Conservation (phyloP, 2,888 invertebrate species). For the Ophioninae sp. region DNA sequence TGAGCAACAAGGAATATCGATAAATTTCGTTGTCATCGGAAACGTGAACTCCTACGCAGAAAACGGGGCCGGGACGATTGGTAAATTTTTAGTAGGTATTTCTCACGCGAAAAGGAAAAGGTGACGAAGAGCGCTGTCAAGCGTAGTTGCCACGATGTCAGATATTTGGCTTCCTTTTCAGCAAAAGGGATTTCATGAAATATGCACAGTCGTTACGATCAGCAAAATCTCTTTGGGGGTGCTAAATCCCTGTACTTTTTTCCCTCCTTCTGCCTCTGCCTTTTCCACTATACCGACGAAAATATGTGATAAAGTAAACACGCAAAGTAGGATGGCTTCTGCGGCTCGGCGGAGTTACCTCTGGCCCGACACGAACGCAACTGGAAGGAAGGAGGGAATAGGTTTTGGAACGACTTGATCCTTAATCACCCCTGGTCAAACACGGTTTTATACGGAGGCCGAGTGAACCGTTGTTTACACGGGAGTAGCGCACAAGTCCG, state of each 20-base stretch:
- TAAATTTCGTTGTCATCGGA: not conserved
- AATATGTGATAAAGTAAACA: conserved; percentile 26
- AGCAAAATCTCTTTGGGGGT: conserved; percentile 29
- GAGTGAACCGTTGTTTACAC: conserved; percentile 67
- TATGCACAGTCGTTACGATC: conserved; percentile 41
- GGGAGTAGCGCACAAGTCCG: conserved; percentile 27
- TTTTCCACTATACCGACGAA: not conserved
- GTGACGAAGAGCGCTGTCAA: not conserved
- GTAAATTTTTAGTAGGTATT: not conserved
- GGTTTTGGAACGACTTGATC: conserved; percentile 44
- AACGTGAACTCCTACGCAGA: not conserved
- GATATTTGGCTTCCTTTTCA: conserved; percentile 48
- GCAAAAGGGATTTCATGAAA: conserved; percentile 51
- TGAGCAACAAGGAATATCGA: not conserved
- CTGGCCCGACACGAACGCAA: not conserved
- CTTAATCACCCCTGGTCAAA: conserved; percentile 49
- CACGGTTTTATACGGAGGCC: conserved; percentile 58
- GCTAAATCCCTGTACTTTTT: conserved; percentile 20
- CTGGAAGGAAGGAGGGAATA: not conserved
- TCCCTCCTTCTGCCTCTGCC: not conserved
- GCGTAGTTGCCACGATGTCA: conserved; percentile 19
- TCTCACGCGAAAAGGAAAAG: not conserved
- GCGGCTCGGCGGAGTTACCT: conserved; percentile 2
- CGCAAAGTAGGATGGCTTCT: not conserved
- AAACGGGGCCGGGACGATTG: not conserved